Conservation (phyloP, 92 coral and sea anemone genomes). For the Siderastrea radians region DNA sequence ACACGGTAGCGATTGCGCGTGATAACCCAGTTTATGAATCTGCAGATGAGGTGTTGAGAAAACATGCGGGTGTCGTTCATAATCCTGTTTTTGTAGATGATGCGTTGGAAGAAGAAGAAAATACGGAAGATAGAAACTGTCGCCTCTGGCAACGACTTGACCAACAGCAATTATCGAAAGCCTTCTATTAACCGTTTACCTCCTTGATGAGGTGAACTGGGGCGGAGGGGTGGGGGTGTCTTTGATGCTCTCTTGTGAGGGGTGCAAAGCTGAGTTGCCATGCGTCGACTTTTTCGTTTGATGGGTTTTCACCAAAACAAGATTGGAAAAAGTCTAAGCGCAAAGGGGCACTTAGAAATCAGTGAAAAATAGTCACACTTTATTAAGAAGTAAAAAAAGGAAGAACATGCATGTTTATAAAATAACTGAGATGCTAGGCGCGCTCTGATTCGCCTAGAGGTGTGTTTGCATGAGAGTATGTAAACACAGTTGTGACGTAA, state of each 20-base stretch:
- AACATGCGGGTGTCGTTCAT: constrained; percentile 55
- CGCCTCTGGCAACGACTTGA: constrained; percentile 42
- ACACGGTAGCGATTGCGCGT: constrained; percentile 62
- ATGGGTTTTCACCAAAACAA: too few species aligned
- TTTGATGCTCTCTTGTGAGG: too few species aligned
- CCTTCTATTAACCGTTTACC: background rate
- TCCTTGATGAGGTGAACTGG: background rate
- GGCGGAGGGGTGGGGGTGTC: background rate
- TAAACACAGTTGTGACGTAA: too few species aligned
- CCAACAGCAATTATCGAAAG: constrained; percentile 9
- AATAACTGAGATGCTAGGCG: too few species aligned
- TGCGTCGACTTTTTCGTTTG: background rate
- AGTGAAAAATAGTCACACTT: too few species aligned
- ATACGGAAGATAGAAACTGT: constrained; percentile 7
- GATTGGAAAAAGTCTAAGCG: too few species aligned
- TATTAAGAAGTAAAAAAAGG: too few species aligned
- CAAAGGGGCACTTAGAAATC: too few species aligned
- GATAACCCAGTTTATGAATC: constrained; percentile 81
- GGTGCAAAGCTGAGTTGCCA: background rate
- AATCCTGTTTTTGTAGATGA: constrained; percentile 62
- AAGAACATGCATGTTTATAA: too few species aligned
- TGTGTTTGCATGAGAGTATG: too few species aligned
- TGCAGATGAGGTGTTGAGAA: constrained; percentile 69
- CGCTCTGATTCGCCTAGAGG: too few species aligned
- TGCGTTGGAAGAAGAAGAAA: constrained; percentile 12